Base-by-base conservation (phyloP, 2,888 invertebrate species). In the Nysson spinosus region DNA sequence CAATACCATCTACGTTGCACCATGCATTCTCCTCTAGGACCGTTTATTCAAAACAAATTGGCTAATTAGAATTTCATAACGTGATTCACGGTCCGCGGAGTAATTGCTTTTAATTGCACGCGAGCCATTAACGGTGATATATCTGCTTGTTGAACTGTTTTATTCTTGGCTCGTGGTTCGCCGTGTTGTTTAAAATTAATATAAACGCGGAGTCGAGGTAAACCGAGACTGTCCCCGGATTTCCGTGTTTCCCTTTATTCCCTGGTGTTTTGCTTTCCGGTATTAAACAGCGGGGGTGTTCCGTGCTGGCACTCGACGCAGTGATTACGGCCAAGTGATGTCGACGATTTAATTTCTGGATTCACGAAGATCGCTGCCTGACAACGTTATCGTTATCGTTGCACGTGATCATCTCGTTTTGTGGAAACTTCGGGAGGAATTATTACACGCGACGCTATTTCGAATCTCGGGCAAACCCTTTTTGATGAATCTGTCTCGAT, bases 391-490 rank as follows among this genome's bases (percentile, higher is more conserved):
- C 61, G 71, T 65, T 61, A 46, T 46, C 20, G 6, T 16, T 42
- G 46, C 68, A 75, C 73, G 72, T 69, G 66, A 72, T 71, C 56
- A 55, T 56, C 49, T 20, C 49, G 55, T 68, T 61, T 52, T 35
- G 30, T 12, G 50, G 19, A 47, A 52, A 37, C 40, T 50, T 24
- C 17, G 22, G 28, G 35, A 50, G 34, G 24, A 52, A 51, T 40
- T 47, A 46, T n/a, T 12, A 24, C 58, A 58, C 52, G 47, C 46
- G 28, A 51, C 28, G 44, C 56, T 19, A 19, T 37, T 28, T 9
- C 12, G 17, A 40, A 46, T 14, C 17, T 17, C 39, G 9, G 37
- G 5, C 19, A 47, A 19, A 16, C 43, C 22, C 17, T 37, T 49
- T 24, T n/a, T n/a, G n/a, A n/a, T n/a, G n/a, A n/a, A n/a, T n/a